phyloP scores from a whole-genome alignment of 2,797 vertebrate species.

The Heteromormyrus szaboi region DNA sequence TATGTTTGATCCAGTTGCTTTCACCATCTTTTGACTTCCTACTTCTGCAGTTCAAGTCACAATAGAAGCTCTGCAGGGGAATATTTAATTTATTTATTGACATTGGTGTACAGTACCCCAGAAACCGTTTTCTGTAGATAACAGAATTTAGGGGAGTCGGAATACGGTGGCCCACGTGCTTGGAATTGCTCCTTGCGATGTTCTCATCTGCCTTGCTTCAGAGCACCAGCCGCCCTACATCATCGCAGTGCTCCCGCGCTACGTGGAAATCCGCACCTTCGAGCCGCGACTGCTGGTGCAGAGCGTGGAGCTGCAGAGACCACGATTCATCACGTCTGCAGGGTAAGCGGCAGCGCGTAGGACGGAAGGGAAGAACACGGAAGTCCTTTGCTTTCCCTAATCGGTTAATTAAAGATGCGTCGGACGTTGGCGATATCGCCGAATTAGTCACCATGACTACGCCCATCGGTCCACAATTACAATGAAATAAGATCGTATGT shows the following conservation, averaged over 20 bases:
- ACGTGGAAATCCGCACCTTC: conserved; percentile 92
- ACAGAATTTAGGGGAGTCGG: background rate
- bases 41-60: background rate
- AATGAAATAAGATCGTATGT: background rate
- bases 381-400: background rate
- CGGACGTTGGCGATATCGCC: background rate
- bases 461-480: background rate
- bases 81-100: background rate
- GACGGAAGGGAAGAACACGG: background rate
- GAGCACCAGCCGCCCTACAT: conserved; percentile 97
- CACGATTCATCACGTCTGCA: conserved; percentile 90
- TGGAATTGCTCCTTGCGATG: background rate
- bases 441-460: background rate
- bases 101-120: background rate
- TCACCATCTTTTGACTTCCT: conserved; percentile 34
- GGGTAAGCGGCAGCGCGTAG: conserved; percentile 60
- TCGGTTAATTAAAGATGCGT: background rate
- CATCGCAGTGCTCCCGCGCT: conserved; percentile 88
- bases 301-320: conserved; percentile 92
- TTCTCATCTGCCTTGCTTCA: conserved; percentile 36
- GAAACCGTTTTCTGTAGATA: background rate
- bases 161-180: background rate
- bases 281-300: conserved; percentile 92
- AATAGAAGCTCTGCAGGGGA: background rate
- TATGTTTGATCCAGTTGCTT: conserved; percentile 17